Percentiles rank a stretch among this genome's conserved stretches.
Evolutionary conservation across 2,113 vertebrate species (phyloP).

Genomic region (Choloepus hoffmanni): DNA sequence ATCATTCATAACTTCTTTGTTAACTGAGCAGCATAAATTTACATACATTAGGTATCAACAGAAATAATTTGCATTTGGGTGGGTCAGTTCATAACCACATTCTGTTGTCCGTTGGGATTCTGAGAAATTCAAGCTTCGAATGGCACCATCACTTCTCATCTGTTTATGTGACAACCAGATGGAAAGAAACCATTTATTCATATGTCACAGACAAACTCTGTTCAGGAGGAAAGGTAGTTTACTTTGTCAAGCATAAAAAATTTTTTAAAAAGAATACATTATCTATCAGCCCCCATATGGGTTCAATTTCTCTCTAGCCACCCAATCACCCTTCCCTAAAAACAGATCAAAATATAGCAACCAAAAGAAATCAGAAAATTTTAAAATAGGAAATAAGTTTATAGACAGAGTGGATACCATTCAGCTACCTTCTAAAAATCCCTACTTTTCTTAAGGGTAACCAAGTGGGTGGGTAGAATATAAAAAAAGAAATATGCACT

Average conservation of each 20-base stretch:
- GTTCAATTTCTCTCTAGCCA: not conserved
- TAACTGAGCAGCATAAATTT: conserved; percentile 1
- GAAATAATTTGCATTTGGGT: conserved; percentile 35
- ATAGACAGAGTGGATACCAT: not conserved
- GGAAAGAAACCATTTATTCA: not conserved
- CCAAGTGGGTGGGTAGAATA: conserved; percentile 3
- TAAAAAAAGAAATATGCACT: not conserved
- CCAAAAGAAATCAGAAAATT: not conserved
- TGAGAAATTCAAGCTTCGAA: not conserved
- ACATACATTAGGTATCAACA: not conserved
- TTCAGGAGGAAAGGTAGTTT: not conserved
- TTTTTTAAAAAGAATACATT: not conserved
- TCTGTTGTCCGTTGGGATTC: not conserved
- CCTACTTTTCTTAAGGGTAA: not conserved
- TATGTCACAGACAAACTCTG: not conserved
- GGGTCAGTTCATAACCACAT: not conserved
- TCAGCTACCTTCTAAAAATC: not conserved
- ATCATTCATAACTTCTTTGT: not conserved
- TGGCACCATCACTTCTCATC: not conserved
- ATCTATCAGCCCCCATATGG: not conserved
- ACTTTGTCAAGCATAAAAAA: no score
- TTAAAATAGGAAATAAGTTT: not conserved
- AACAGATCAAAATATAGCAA: not conserved
- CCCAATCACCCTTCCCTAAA: not conserved
- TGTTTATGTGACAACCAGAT: not conserved